A percentile compares a stretch with the other conserved stretches of the same genome.
Conservation (phyloP, 2,113 vertebrate species). For the Sander lucioperca region DNA sequence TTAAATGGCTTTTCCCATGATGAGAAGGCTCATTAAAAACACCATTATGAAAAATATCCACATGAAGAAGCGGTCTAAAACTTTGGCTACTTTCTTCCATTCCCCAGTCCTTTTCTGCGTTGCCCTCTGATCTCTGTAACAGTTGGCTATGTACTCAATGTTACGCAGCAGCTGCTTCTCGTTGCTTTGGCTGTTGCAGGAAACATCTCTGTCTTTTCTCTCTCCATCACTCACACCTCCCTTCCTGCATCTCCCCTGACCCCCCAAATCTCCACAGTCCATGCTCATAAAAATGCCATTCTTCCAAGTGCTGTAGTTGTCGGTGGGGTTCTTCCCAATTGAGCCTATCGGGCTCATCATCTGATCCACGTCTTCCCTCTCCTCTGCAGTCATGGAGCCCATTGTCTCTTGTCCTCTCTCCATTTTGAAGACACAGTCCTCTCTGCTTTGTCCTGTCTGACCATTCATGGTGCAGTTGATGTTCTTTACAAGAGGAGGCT, state of each 20-base stretch:
- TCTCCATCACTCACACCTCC: slow-evolving; percentile 71
- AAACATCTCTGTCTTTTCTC: slow-evolving; percentile 39
- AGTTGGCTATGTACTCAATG: slow-evolving; percentile 87
- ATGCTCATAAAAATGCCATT: slow-evolving; percentile 61
- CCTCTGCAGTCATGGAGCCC: not conserved
- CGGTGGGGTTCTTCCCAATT: slow-evolving; percentile 49
- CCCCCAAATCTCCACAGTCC: slow-evolving; percentile 62
- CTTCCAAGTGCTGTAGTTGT: slow-evolving; percentile 49
- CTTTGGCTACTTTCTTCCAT: slow-evolving; percentile 92
- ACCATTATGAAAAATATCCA: slow-evolving; percentile 94
- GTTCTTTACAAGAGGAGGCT: slow-evolving; percentile 46
- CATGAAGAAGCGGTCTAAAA: slow-evolving; percentile 94
- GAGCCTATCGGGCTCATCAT: slow-evolving; percentile 55
- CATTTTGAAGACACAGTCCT: slow-evolving; percentile 52
- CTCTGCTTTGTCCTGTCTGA: slow-evolving; percentile 54
- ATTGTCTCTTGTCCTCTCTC: slow-evolving; percentile 22
- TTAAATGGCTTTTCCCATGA: slow-evolving; percentile 88
- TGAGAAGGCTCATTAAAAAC: slow-evolving; percentile 90
- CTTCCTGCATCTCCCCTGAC: slow-evolving; percentile 58
- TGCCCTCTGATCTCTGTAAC: slow-evolving; percentile 87
- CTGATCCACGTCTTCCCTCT: slow-evolving; percentile 69
- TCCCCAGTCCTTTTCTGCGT: slow-evolving; percentile 85
- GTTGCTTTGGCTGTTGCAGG: slow-evolving; percentile 59
- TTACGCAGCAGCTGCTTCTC: slow-evolving; percentile 84
- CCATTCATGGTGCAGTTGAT: slow-evolving; percentile 66